Evolutionary conservation across 1,140 invertebrate species (phyloP), one percentile per base, ranked within the genome.

Genomic region (Patella vulgata): DNA sequence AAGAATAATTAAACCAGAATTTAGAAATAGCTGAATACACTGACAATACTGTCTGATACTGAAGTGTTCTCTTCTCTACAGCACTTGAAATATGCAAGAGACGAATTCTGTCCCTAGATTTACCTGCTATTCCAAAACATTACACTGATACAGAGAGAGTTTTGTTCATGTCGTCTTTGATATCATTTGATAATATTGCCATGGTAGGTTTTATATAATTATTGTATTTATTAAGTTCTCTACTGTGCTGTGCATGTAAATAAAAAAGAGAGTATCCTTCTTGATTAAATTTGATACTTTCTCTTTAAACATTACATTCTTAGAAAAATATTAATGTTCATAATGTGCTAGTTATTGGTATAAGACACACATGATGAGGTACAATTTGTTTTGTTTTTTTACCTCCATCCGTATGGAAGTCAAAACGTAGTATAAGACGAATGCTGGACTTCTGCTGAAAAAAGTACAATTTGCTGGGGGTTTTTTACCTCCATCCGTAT

Each of bases 181-280:
- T 93, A 1, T 89, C 92, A 79, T 90, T 92, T 72, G 86, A 88
- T 42, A 88, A 88, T 60, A 81, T 83, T 1, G 82, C 87, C 51
- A 81, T 83, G 79, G 81, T 86, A 66, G 61, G 68, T 47, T 8
- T 19, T 17, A 1, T 48, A 21, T n/a, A n/a, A n/a, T n/a, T n/a
- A n/a, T n/a, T n/a, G 23, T 44, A 17, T 30, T 48, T 36, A 28
- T 43, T 4, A 17, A 17, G 23, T 54, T 36, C 36, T 23, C 8
- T 36, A 33, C 17, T 19, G 19, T 43, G 14, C 28, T 8, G 19
- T 9, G 1, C 4, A 6, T 28, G 23, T 14, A 25, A 48, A 11
- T 21, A 47, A 14, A 9, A 17, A 14, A 21, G 23, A 47, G 9
- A 9, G 8, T 12, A 27, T 5, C 23, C 30, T 30, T 21, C 11